Evolutionary conservation across 1,140 invertebrate species (phyloP).

Genomic region (Trissolcus basalis): DNA sequence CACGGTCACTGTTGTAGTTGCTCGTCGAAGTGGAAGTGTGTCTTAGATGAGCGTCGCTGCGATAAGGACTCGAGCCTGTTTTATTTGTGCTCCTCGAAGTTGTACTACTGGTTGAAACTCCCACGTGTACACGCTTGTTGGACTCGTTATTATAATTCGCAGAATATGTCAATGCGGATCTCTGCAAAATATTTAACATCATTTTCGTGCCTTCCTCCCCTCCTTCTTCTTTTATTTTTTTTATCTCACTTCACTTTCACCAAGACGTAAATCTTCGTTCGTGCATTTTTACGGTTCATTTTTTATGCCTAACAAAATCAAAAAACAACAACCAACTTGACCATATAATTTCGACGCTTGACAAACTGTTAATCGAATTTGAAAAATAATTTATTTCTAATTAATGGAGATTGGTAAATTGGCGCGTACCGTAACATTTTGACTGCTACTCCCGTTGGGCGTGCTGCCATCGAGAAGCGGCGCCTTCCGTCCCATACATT

Average conservation of each 20-base stretch:
- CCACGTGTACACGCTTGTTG: slow-evolving; percentile 84
- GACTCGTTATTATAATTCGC: slow-evolving; percentile 75
- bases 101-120: slow-evolving; percentile 96
- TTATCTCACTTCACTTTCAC: not conserved
- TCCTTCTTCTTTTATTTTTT: not conserved
- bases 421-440: slow-evolving; percentile 82
- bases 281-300: too few relatives aligned
- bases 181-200: slow-evolving; percentile 72
- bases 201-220: slow-evolving; percentile 3
- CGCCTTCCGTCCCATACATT: slow-evolving; percentile 89
- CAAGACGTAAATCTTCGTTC: too few relatives aligned
- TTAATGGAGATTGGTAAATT: slow-evolving; percentile 73
- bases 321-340: too few relatives aligned
- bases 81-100: slow-evolving; percentile 96
- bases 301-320: too few relatives aligned
- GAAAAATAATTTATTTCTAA: not conserved
- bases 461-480: slow-evolving; percentile 85
- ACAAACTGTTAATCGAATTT: too few relatives aligned
- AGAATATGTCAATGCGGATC: slow-evolving; percentile 89
- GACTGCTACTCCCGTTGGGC: slow-evolving; percentile 82
- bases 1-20: slow-evolving; percentile 87
- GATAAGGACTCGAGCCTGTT: slow-evolving; percentile 93
- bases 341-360: not conserved
- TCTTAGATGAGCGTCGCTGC: slow-evolving; percentile 86
- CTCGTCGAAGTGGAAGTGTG: slow-evolving; percentile 89